A percentile compares a stretch with the other conserved stretches of the same genome.
phyloP scores from a whole-genome alignment of 2,888 invertebrate genomes.

The Spialia ferax region DNA sequence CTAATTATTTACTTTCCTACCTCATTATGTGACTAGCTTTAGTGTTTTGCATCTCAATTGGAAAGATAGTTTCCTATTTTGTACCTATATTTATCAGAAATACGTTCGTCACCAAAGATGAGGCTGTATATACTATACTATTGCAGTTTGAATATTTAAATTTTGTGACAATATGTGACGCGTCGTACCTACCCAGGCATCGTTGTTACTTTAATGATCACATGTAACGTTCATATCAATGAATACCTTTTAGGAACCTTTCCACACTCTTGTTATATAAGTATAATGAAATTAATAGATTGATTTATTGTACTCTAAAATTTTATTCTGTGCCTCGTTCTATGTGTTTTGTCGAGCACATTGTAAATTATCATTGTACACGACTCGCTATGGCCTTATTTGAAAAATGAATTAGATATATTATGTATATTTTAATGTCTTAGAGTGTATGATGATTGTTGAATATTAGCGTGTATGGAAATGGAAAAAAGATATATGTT shows the following conservation, averaged over 20 bases:
- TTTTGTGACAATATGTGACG: conserved; percentile 45
- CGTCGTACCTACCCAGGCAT: conserved; percentile 34
- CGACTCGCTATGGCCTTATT: conserved; percentile 75
- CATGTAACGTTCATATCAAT: conserved; percentile 69
- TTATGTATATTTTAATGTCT: conserved; percentile 55
- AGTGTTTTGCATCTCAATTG: conserved; percentile 62
- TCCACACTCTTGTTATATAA: conserved; percentile 53
- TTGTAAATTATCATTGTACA: conserved; percentile 61
- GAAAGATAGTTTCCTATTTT: conserved; percentile 53
- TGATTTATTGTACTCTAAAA: conserved; percentile 60
- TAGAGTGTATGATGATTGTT: conserved; percentile 73
- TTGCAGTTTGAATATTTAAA: conserved; percentile 54
- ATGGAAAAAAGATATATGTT: conserved; percentile 74
- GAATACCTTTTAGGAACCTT: conserved; percentile 63
- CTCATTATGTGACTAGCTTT: conserved; percentile 79
- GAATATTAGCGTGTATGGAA: conserved; percentile 70
- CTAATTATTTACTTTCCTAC: conserved; percentile 77
- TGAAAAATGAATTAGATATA: conserved; percentile 62
- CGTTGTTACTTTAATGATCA: conserved; percentile 47
- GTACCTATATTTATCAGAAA: conserved; percentile 60
- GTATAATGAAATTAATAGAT: conserved; percentile 70
- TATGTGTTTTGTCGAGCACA: conserved; percentile 55
- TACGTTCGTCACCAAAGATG: conserved; percentile 78
- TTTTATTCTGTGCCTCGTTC: conserved; percentile 67
- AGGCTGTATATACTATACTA: conserved; percentile 67